phyloP scores from a whole-genome alignment of 1,140 invertebrate genomes.

The Drosophila auraria region DNA sequence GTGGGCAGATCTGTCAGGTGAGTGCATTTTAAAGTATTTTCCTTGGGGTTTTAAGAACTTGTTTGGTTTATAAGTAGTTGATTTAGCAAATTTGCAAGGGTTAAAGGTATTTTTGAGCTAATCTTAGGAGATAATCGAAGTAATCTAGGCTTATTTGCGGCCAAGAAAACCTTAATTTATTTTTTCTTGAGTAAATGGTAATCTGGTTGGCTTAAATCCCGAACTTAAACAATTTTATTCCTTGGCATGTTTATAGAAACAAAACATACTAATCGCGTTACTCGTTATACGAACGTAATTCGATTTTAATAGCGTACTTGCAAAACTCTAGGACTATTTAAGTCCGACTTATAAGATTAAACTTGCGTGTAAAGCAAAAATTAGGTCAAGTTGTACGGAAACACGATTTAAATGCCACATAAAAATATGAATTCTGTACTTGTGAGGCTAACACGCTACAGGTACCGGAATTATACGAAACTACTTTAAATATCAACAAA shows the following conservation, averaged over 20 bases:
- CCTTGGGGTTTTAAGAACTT: not conserved
- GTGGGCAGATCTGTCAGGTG: conserved; percentile 92
- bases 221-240: not conserved
- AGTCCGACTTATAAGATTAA: not conserved
- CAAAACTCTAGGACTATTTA: conserved; percentile 16
- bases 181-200: not conserved
- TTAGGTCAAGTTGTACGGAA: conserved; percentile 8
- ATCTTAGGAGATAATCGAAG: too few species aligned
- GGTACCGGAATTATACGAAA: not conserved
- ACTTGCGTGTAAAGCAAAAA: conserved; percentile 8
- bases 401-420: not conserved
- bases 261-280: conserved; percentile 7
- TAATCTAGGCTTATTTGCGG: too few species aligned
- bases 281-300: not conserved
- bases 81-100: not conserved
- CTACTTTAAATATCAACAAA: not conserved
- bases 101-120: too few species aligned
- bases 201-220: too few species aligned
- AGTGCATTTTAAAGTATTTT: conserved; percentile 41
- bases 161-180: too few species aligned
- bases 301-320: conserved; percentile 10
- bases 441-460: not conserved
- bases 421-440: too few species aligned
- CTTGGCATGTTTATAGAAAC: not conserved
- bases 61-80: too few species aligned